phyloP scores from a whole-genome alignment of 2,113 vertebrate species.

The Campylorhamphus procurvoides region DNA sequence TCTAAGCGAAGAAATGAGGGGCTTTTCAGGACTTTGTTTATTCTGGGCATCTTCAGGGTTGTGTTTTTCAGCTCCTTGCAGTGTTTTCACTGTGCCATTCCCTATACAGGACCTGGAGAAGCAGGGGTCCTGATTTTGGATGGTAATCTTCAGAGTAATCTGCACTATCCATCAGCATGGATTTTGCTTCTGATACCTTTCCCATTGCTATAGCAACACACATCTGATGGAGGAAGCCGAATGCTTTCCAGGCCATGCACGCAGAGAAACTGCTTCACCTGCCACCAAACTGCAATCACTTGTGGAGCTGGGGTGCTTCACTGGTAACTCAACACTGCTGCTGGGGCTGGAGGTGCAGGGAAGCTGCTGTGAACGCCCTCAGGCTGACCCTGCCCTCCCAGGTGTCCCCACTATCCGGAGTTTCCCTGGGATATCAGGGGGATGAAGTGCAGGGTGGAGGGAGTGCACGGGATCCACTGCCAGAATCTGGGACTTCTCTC shows the following conservation, averaged over 20 bases:
- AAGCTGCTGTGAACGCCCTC: background rate
- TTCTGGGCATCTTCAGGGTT: background rate
- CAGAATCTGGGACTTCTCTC: background rate
- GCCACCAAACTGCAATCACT: background rate
- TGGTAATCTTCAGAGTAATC: background rate
- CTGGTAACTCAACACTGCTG: background rate
- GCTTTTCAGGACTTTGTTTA: background rate
- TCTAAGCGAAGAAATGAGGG: background rate
- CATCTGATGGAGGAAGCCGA: background rate
- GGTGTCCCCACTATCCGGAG: background rate
- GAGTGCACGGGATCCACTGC: rapidly evolving
- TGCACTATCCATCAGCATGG: background rate
- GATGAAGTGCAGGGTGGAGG: background rate
- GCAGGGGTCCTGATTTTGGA: background rate
- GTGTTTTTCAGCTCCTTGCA: background rate
- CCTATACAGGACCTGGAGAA: background rate
- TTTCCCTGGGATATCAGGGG: background rate
- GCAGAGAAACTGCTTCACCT: background rate
- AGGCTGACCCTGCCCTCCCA: background rate
- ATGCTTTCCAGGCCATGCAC: background rate
- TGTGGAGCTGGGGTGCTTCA: background rate
- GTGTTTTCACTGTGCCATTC: background rate
- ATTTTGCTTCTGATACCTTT: background rate
- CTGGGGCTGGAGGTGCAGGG: background rate
- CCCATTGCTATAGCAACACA: constrained; percentile 59